Evolutionary conservation across 2,113 vertebrate species (phyloP), one percentile per base, ranked within the genome.

Genomic region (Clupea harengus): DNA sequence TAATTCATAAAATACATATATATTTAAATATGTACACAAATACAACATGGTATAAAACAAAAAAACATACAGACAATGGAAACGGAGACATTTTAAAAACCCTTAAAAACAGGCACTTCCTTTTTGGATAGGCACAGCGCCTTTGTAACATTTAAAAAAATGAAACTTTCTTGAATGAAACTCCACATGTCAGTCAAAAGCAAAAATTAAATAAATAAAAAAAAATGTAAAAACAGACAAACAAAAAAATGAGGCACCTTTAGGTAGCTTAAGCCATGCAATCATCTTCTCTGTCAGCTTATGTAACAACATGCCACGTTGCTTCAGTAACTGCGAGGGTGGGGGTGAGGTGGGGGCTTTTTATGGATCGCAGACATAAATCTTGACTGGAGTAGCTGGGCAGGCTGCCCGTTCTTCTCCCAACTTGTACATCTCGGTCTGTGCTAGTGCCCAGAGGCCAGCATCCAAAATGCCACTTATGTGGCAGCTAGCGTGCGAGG

Each of bases 1-100:
- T 94, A 93, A 92, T 94, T 81, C 87, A 92, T 93, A 94, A 94
- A 94, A 94, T 93, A 92, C 92, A 92, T 87, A 84, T 86, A 86
- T 82, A 93, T 91, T 92, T 94, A 93, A 93, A 94, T 93, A 93
- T 91, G 87, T 88, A 92, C 82, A 93, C 45, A 84, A 88, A 39
- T 1, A 64, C 46, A 92, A 82, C 44, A 45, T 60, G 9, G 28
- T 83, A 85, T 84, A 85, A 89, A 89, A 92, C 90, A 90, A 39
- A 90, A 39, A 39, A 39, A 87, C 50, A 17, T 57, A 57, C 18
- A 57, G 88, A 86, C 89, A 90, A 93, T 25, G 82, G 81, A 87
- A 84, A 84, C 86, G 86, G 39, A 86, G 81, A 88, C 78, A 87
- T 92, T 91, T 84, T 92, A 94, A 93, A 89, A 86, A 89, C 17